Conservation (phyloP, 2,888 invertebrate species). For the Cyclophora punctaria region DNA sequence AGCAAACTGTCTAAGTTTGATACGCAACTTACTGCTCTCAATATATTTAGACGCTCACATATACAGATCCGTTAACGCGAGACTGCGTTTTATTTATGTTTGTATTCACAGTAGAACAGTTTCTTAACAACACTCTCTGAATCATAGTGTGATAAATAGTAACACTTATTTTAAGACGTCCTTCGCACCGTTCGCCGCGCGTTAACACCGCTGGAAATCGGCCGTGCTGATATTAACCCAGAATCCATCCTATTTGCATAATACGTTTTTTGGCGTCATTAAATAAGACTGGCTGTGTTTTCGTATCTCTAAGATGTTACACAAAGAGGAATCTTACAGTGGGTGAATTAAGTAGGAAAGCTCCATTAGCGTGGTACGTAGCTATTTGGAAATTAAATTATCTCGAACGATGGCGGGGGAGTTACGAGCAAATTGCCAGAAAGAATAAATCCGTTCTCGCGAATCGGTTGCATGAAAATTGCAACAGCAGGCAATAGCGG, state of each 20-base stretch:
- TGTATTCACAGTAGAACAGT: constrained; percentile 26
- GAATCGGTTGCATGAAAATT: constrained; percentile 70
- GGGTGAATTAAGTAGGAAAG: constrained; percentile 39
- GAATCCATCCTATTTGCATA: constrained; percentile 42
- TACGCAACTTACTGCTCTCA: constrained; percentile 35
- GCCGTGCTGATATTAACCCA: constrained; percentile 50
- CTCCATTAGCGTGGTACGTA: constrained; percentile 40
- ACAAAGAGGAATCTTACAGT: constrained; percentile 28
- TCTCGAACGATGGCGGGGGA: constrained; percentile 46
- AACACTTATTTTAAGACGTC: constrained; percentile 62
- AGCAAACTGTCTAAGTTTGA: constrained; percentile 36
- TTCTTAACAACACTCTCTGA: constrained; percentile 44
- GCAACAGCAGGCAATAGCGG: constrained; percentile 64
- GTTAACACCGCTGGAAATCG: constrained; percentile 58
- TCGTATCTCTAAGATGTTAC: constrained; percentile 25
- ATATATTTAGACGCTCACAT: constrained; percentile 32
- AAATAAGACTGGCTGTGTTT: constrained; percentile 28
- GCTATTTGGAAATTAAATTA: constrained; percentile 50
- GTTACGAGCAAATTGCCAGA: constrained; percentile 60
- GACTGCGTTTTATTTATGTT: constrained; percentile 32
- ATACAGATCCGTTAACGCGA: constrained; percentile 23
- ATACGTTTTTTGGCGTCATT: constrained; percentile 32
- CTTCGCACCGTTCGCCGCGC: constrained; percentile 60
- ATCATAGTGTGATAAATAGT: constrained; percentile 58
- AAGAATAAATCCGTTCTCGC: constrained; percentile 66